A percentile compares a stretch with the other conserved stretches of the same genome.
Evolutionary conservation across 2,888 invertebrate species (phyloP).

Genomic region (Meteorus colon): DNA sequence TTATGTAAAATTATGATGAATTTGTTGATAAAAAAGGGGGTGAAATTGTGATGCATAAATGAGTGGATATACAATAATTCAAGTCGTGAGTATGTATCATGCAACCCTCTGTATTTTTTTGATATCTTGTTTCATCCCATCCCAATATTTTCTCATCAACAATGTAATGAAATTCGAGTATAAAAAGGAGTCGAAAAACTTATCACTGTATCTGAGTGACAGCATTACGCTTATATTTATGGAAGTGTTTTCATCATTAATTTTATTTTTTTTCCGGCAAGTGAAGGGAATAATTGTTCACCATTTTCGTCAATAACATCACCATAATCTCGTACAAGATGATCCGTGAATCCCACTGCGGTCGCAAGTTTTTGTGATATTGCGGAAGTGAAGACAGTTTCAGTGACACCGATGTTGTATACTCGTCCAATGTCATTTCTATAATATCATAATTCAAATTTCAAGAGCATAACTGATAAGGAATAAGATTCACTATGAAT

Average conservation of each 20-base stretch:
- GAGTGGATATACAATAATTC: too few species aligned
- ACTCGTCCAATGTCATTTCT: slow-evolving; percentile 58
- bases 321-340: slow-evolving; percentile 13
- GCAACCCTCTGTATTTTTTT: too few species aligned
- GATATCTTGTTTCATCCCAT: too few species aligned
- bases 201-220: too few species aligned
- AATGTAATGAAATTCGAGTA: too few species aligned
- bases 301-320: slow-evolving; percentile 30
- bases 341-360: slow-evolving; percentile 56
- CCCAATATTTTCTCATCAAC: too few species aligned
- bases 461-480: neutral
- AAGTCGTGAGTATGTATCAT: too few species aligned
- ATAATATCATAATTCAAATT: slow-evolving; percentile 20
- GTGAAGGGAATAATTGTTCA: slow-evolving; percentile 27
- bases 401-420: slow-evolving; percentile 57
- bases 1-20: too few species aligned
- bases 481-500: neutral
- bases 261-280: slow-evolving; percentile 38
- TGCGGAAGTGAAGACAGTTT: slow-evolving; percentile 58
- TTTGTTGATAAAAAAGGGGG: too few species aligned
- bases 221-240: neutral
- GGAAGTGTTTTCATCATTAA: slow-evolving; percentile 43
- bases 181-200: too few species aligned
- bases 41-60: too few species aligned
- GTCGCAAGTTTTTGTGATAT: slow-evolving; percentile 59